phyloP scores from a whole-genome alignment of 2,888 invertebrate species.

The Sturmia bella region DNA sequence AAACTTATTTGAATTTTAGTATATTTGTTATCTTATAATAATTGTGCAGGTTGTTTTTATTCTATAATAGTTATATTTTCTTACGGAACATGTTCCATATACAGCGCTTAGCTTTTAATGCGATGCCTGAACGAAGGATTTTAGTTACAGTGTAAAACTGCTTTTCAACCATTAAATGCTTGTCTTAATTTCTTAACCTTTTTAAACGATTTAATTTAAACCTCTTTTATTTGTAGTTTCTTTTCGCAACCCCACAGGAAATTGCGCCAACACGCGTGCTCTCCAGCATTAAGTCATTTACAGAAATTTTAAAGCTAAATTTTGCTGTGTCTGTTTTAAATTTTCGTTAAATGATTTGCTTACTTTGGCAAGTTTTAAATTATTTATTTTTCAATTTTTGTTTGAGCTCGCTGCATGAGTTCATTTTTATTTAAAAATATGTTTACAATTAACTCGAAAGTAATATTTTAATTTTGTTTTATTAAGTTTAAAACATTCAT shows the following conservation, averaged over 20 bases:
- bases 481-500: constrained; percentile 31
- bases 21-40: too few relatives aligned
- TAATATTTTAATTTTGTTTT: constrained; percentile 13
- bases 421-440: constrained; percentile 35
- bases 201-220: constrained; percentile 5
- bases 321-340: neutral
- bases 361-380: constrained; percentile 8
- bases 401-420: constrained; percentile 52
- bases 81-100: too few relatives aligned
- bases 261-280: constrained; percentile 61
- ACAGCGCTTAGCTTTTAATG: too few relatives aligned
- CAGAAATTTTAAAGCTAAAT: constrained; percentile 12
- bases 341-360: constrained; percentile 11
- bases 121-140: too few relatives aligned
- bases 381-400: too few relatives aligned
- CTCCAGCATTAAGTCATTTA: constrained; percentile 53
- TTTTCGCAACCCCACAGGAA: constrained; percentile 48
- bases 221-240: constrained; percentile 13
- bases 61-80: too few relatives aligned
- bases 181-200: constrained; percentile 2
- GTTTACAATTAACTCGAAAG: neutral
- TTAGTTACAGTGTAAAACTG: neutral
- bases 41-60: too few relatives aligned
- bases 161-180: neutral
- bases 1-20: too few relatives aligned